Evolutionary conservation across 1,140 invertebrate species (phyloP).

Genomic region (Matsumurasca onukii): DNA sequence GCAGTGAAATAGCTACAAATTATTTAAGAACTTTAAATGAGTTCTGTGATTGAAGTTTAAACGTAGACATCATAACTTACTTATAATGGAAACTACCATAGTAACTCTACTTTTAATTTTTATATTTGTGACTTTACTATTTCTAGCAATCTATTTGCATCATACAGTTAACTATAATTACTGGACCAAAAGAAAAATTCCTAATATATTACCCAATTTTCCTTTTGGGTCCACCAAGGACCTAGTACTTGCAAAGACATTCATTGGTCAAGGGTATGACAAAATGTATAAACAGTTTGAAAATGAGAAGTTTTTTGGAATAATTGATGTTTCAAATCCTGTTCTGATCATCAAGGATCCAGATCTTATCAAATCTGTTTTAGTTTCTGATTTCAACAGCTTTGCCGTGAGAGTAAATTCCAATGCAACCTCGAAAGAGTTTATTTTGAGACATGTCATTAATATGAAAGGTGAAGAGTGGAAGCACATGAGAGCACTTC

Average conservation of each 20-base stretch:
- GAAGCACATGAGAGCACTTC: conserved; percentile 53
- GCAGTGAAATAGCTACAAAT: too few species aligned
- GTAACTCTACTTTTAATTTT: too few species aligned
- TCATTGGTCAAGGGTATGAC: conserved; percentile 13
- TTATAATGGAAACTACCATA: too few species aligned
- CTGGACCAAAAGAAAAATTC: neutral
- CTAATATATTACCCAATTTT: neutral
- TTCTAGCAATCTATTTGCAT: conserved; percentile 5
- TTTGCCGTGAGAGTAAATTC: conserved; percentile 51
- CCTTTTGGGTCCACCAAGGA: conserved; percentile 15
- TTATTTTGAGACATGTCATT: conserved; percentile 35
- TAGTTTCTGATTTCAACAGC: conserved; percentile 58
- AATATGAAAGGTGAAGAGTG: conserved; percentile 51
- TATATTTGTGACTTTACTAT: too few species aligned
- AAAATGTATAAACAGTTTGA: conserved; percentile 8
- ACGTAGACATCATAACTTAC: too few species aligned
- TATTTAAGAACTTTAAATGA: too few species aligned
- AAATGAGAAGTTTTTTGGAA: neutral
- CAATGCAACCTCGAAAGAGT: conserved; percentile 23
- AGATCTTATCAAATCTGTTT: conserved; percentile 55
- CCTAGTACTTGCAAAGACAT: conserved; percentile 4
- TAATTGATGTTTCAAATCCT: conserved; percentile 18
- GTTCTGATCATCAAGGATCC: conserved; percentile 45
- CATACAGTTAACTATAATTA: conserved; percentile 6
- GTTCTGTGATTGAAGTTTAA: too few species aligned